Base-by-base conservation (phyloP, 2,113 vertebrate species). In the Hypomesus transpacificus region DNA sequence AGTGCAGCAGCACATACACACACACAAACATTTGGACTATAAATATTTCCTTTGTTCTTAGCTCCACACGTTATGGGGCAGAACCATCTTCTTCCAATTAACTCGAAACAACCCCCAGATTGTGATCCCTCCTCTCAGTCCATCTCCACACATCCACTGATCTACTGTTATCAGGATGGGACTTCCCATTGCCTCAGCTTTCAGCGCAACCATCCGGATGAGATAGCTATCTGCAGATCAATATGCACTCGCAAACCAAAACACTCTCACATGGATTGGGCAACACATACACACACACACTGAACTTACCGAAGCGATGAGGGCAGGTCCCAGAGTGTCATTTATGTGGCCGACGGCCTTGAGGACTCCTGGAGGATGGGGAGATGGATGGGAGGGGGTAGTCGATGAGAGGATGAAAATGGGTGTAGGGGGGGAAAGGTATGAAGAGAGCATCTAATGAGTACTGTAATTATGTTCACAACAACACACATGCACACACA, bases 291-390 rank as follows among this genome's bases (percentile, higher is more conserved):
- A 56, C 53, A 56, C 53, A 56, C 53, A 56, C 53, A n/a, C 53
- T 18, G 53, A 70, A 91, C 95, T 95, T 90, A 98, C 96, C 73
- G 95, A 95, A 81, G 92, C 92, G 75, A 96, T 82, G 52, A 98
- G 93, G 59, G 94, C 94, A 0, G 96, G 95, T 66, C 89, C 94
- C 31, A 98, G 92, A 78, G 93, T 94, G 67, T 90, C 94, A 68
- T 98, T 98, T 91, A 98, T 96, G 90, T 98, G 96, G 31, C 95
- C 94, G 74, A 98, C 94, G 16, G 96, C 96, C 89, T 96, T 95
- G 79, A 97, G 86, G 31, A 92, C 90, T 69, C 85, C 86, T 85
- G 68, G 11, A 71, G 53, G 3, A 39, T 22, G 50, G 14, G 51
- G 20, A 28, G 22, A 51, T 65, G 5, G 56, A 57, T 51, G 56